phyloP scores from a whole-genome alignment of 2,797 vertebrate species.

The Muraenolepis orangiensis region DNA sequence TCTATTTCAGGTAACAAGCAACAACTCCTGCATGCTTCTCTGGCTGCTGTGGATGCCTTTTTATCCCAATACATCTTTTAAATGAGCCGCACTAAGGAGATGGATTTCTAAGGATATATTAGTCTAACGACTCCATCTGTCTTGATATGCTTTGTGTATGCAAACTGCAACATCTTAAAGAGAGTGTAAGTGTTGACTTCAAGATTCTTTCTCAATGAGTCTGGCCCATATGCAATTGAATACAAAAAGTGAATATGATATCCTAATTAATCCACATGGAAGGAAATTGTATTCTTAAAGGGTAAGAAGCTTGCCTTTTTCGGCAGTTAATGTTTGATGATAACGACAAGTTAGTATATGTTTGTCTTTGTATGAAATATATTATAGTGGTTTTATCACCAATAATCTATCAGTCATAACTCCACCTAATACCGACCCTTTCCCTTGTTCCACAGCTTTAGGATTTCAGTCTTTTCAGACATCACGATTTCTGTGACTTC shows the following conservation, averaged over 20 bases:
- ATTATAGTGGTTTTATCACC: conserved; percentile 11
- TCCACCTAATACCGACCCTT: too few relatives aligned
- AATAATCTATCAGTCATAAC: conserved; percentile 16
- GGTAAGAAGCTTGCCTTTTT: neutral
- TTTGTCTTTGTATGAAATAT: conserved; percentile 12
- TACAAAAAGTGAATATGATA: neutral
- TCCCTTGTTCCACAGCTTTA: conserved; percentile 6
- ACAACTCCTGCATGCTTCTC: neutral
- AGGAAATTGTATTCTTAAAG: neutral
- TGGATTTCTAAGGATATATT: neutral
- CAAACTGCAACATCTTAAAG: neutral
- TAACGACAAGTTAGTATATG: neutral
- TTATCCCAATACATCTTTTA: neutral
- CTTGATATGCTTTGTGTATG: neutral
- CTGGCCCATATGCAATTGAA: neutral
- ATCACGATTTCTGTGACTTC: conserved; percentile 30
- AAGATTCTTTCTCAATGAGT: neutral
- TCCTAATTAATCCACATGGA: neutral
- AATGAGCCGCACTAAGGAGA: neutral
- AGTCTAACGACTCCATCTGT: neutral
- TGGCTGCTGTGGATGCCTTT: neutral
- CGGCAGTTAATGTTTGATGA: neutral
- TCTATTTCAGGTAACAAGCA: neutral
- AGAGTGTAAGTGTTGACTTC: neutral
- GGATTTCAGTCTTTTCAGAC: conserved; percentile 18